These are phyloP conservation scores for Stigmatopora nigra DNA, from an alignment of 2,113 vertebrate genomes.

Conservation along the genomic window DNA sequence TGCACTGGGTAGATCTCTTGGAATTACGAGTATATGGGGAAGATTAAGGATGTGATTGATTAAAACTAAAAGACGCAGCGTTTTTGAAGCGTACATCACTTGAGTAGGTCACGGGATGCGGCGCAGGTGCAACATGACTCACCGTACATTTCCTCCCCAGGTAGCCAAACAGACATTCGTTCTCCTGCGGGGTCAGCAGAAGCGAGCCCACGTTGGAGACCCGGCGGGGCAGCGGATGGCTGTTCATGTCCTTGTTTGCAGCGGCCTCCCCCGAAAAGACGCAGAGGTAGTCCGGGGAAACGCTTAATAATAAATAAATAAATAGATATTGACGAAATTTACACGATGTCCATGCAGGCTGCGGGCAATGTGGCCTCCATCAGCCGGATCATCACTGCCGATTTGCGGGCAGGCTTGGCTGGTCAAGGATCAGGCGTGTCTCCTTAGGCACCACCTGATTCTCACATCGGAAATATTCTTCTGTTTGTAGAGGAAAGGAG, in stretches of 20 bases:
- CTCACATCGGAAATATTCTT: not conserved
- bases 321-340: slow-evolving; percentile 21
- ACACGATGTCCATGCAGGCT: slow-evolving; percentile 61
- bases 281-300: slow-evolving; percentile 11
- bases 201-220: slow-evolving; percentile 79
- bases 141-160: slow-evolving; percentile 96
- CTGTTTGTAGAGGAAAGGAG: not conserved
- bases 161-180: slow-evolving; percentile 86
- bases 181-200: slow-evolving; percentile 89
- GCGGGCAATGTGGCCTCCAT: slow-evolving; percentile 63
- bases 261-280: slow-evolving; percentile 14
- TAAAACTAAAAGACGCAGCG: not conserved
- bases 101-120: not conserved
- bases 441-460: slow-evolving; percentile 9
- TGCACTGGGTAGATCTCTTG: no score
- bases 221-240: slow-evolving; percentile 75
- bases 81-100: not conserved
- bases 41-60: not conserved
- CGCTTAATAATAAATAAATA: not conserved
- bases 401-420: slow-evolving; percentile 21
- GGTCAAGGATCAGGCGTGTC: slow-evolving; percentile 8
- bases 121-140: slow-evolving; percentile 61
- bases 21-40: not conserved
- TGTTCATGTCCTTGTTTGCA: slow-evolving; percentile 72
- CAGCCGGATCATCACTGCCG: slow-evolving; percentile 62